phyloP scores from a whole-genome alignment of 2,113 vertebrate genomes.

The Tachysurus vachellii region DNA sequence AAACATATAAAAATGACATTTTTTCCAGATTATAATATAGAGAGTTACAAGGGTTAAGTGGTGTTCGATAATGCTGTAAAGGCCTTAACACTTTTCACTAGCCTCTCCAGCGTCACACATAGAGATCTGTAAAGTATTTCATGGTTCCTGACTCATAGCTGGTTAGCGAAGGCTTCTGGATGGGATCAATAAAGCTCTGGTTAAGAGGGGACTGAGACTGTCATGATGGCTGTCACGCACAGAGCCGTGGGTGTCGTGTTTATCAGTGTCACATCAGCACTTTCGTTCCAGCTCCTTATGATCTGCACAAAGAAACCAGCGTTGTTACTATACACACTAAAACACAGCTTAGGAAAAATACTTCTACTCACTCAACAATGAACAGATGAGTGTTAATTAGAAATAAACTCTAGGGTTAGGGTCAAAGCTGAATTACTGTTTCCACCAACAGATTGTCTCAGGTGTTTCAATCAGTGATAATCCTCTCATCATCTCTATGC shows the following conservation, averaged over 20 bases:
- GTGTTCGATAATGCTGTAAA: not conserved
- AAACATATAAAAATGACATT: not conserved
- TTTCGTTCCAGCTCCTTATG: slow-evolving; percentile 29
- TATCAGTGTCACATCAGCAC: slow-evolving; percentile 55
- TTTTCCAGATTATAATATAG: not conserved
- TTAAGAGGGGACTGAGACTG: slow-evolving; percentile 38
- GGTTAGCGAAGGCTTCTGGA: slow-evolving; percentile 33
- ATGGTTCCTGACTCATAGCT: not conserved
- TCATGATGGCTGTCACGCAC: slow-evolving; percentile 48
- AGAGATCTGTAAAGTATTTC: not conserved
- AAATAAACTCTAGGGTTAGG: not conserved
- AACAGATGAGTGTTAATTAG: not conserved
- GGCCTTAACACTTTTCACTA: not conserved
- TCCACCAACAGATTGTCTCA: not conserved
- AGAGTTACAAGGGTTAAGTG: not conserved
- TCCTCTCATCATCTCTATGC: too few relatives aligned
- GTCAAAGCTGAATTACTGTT: not conserved
- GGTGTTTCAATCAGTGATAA: not conserved
- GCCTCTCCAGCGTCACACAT: not conserved
- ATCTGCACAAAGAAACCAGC: slow-evolving; percentile 12
- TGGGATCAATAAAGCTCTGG: slow-evolving; percentile 55
- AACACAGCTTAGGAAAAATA: not conserved
- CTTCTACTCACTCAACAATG: not conserved
- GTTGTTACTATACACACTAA: slow-evolving; percentile 11
- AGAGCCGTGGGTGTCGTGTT: slow-evolving; percentile 47